Conservation (phyloP, 2,113 vertebrate genomes). For the Indicator indicator region DNA sequence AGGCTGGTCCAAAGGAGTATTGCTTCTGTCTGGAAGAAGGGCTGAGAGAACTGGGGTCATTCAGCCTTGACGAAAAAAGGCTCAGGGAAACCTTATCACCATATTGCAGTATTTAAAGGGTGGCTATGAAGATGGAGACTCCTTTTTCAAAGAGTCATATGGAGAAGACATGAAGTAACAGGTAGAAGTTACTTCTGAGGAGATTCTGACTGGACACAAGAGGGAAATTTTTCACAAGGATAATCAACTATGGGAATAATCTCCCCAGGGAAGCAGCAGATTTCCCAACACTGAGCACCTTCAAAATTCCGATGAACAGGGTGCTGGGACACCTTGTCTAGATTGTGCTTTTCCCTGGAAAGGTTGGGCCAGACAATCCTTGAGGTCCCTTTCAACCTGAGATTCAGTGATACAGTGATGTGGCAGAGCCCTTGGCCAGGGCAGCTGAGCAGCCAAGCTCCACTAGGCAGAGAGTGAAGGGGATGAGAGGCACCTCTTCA, state of each 20-base stretch:
- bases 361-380: background rate
- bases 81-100: background rate
- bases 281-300: background rate
- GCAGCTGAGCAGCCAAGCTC: background rate
- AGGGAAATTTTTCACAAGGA: background rate
- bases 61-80: background rate
- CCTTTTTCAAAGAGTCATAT: background rate
- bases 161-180: background rate
- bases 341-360: background rate
- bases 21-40: background rate
- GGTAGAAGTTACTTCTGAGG: background rate
- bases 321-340: background rate
- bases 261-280: background rate
- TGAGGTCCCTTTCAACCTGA: background rate
- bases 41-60: background rate
- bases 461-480: accelerated
- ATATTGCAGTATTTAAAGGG: background rate
- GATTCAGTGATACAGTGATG: background rate
- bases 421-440: background rate
- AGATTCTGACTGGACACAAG: background rate
- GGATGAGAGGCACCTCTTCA: background rate
- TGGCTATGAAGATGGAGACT: background rate
- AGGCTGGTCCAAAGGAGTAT: accelerated
- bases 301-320: background rate
- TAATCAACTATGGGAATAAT: background rate